Base-by-base conservation (phyloP, 2,888 invertebrate species). In the Omphaloscelis lunosa region DNA sequence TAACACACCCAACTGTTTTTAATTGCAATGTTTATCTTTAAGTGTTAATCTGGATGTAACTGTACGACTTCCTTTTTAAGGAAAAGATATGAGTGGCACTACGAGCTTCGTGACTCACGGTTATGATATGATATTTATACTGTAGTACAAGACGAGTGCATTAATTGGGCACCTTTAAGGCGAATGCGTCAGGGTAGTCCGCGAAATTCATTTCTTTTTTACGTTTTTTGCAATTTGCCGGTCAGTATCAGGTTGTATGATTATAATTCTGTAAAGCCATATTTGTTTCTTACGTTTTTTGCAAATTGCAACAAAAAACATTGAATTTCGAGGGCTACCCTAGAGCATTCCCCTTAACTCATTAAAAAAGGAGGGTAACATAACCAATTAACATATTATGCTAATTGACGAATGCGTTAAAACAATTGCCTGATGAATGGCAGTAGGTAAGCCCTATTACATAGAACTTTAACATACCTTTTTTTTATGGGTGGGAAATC, bases 51-150 rank as follows among this genome's bases (percentile, higher is more conserved):
- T 73, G 34, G 15, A 45, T 56, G 48, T 71, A 65, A 71, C 65
- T 73, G 56, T 56, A 45, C 45, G 8, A 29, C 20, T 6, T 34
- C 58, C 58, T 73, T 72, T 45, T 58, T 4, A 72, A 34, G 34
- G n/a, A 34, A n/a, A 3, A n/a, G 8, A n/a, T 72, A 23, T 12
- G 34, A 27, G 27, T 7, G 58, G 53, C 2, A 4, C 27, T 29
- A 11, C 56, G 56, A 17, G 23, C 20, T 74, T 74, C 48, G 75
- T 74, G 74, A 74, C 48, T 74, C 48, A 74, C 23, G 48, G 7
- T 74, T 74, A 34, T 34, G 34, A 34, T 34, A 48, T 27, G 45
- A 11, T 48, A 15, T 45, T 20, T 17, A 8, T 27, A 27, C 20
- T 17, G 27, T 17, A 58, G 6, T 56, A 58, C 58, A 58, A 48